These are phyloP conservation scores for Zhuqinia jingwanae DNA, from an alignment of 2,888 invertebrate species.

Conservation along the genomic window DNA sequence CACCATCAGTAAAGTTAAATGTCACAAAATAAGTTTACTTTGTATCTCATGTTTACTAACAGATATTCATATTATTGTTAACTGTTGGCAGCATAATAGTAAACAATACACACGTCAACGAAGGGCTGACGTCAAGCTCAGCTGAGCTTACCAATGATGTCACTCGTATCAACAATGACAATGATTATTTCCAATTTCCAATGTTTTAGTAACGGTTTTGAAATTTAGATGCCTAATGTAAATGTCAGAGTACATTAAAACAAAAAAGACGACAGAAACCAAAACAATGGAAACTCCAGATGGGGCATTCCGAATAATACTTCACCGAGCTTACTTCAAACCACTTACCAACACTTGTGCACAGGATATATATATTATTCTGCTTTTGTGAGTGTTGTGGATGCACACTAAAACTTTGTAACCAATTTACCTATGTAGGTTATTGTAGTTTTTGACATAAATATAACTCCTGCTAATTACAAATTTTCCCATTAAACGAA, in stretches of 20 bases:
- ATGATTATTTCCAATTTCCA: neutral
- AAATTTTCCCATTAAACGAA: neutral
- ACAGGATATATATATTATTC: neutral
- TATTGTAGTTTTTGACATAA: too few relatives aligned
- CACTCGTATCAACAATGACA: neutral
- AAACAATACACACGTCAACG: neutral
- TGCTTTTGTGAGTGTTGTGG: neutral
- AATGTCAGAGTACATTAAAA: too few relatives aligned
- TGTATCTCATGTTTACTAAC: too few relatives aligned
- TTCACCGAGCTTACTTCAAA: slow-evolving; percentile 43
- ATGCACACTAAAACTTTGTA: neutral
- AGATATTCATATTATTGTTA: too few relatives aligned
- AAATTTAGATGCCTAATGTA: neutral
- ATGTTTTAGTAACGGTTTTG: neutral
- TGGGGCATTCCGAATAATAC: slow-evolving; percentile 40
- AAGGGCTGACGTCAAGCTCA: neutral
- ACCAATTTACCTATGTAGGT: neutral
- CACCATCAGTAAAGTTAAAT: too few relatives aligned
- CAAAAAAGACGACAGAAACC: slow-evolving; percentile 7
- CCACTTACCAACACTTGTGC: neutral
- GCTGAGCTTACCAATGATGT: neutral
- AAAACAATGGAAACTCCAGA: neutral
- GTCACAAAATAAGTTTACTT: too few relatives aligned
- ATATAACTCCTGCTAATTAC: too few relatives aligned
- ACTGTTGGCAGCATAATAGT: too few relatives aligned